A percentile compares a stretch with the other conserved stretches of the same genome.
Conservation (phyloP, 2,113 vertebrate species). For the Platysteira castanea region DNA sequence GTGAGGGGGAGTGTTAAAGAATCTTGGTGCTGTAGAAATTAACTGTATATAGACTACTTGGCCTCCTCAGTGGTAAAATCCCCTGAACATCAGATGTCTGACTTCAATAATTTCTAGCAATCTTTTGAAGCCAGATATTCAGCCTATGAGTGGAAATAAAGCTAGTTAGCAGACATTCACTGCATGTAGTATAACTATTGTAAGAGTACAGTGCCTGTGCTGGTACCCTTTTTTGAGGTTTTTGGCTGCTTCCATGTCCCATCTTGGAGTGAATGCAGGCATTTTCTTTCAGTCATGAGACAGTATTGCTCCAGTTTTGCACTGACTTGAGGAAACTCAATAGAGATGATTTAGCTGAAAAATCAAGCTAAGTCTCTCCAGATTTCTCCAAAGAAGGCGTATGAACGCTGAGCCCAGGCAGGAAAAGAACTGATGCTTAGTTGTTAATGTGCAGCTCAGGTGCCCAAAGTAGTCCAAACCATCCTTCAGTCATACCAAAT, state of each 20-base stretch:
- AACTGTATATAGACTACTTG: not conserved
- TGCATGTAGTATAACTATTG: not conserved
- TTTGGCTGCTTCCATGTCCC: not conserved
- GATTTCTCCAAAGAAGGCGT: not conserved
- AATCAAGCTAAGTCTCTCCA: not conserved
- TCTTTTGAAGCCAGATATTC: not conserved
- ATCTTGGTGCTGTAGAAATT: not conserved
- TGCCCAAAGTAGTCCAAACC: not conserved
- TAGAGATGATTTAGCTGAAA: not conserved
- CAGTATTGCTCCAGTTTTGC: not conserved
- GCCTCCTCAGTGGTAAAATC: not conserved
- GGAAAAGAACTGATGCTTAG: not conserved
- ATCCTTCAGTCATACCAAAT: not conserved
- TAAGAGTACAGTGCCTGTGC: not conserved
- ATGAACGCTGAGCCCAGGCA: not conserved
- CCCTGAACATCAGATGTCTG: not conserved
- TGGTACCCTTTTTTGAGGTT: not conserved
- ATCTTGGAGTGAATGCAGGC: not conserved
- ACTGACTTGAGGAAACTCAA: not conserved
- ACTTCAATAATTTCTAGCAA: not conserved
- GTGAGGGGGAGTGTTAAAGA: not conserved
- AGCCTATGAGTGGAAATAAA: not conserved
- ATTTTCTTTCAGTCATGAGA: not conserved
- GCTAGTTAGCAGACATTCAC: not conserved
- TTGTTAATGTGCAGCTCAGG: not conserved